phyloP scores from a whole-genome alignment of 2,113 vertebrate genomes.

The Cacatua alba region DNA sequence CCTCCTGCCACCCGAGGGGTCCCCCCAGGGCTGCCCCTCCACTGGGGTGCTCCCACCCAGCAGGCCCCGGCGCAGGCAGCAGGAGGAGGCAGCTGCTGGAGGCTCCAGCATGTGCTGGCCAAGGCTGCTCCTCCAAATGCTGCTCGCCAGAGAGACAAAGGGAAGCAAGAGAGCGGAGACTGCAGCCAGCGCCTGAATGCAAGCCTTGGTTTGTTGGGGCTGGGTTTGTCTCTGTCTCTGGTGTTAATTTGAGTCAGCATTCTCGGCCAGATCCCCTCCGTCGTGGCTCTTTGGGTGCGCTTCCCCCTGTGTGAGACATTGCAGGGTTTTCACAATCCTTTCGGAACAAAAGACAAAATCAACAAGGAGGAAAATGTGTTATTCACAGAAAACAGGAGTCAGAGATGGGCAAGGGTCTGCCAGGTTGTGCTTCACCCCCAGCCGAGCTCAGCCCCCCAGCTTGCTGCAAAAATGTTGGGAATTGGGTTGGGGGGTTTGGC shows the following conservation, averaged over 20 bases:
- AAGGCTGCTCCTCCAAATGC: background rate
- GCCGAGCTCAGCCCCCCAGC: fast-evolving
- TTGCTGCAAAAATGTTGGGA: background rate
- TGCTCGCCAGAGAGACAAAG: constrained; percentile 23
- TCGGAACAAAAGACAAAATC: background rate
- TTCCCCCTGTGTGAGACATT: background rate
- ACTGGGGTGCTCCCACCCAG: background rate
- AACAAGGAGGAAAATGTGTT: background rate
- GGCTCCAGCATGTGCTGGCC: background rate
- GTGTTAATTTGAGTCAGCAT: background rate
- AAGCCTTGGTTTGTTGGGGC: background rate
- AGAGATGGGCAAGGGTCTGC: background rate
- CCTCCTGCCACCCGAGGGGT: background rate
- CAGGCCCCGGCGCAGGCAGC: background rate
- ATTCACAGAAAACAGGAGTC: background rate
- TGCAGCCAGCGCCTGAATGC: background rate
- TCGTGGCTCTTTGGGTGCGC: background rate
- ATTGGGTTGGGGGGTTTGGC: background rate
- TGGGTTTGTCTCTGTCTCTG: background rate
- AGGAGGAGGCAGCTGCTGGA: background rate
- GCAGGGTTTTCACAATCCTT: background rate
- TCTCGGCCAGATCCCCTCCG: background rate
- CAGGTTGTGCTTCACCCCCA: background rate
- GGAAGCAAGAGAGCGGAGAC: background rate
- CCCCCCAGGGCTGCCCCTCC: background rate